phyloP scores from a whole-genome alignment of 2,888 invertebrate genomes.

The Euzophera pinguis region DNA sequence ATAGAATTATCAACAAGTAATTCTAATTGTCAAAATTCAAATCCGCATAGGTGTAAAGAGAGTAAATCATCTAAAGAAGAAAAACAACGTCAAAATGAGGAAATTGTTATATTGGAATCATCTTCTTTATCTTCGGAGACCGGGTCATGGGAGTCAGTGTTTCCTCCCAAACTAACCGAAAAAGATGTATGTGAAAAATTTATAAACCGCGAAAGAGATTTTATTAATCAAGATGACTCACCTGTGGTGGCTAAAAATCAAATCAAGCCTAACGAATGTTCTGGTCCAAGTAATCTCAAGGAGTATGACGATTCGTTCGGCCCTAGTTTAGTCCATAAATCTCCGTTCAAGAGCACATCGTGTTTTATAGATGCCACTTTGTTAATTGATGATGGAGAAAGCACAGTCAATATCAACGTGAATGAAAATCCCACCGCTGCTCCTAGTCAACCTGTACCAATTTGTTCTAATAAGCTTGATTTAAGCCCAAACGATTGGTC shows the following conservation, averaged over 20 bases:
- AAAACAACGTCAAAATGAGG: constrained; percentile 81
- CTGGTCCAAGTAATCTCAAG: background rate
- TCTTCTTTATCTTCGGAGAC: constrained; percentile 83
- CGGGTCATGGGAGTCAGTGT: constrained; percentile 83
- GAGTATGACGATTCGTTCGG: constrained; percentile 30
- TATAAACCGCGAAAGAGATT: constrained; percentile 54
- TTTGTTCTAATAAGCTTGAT: constrained; percentile 45
- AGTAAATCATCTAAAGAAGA: constrained; percentile 74
- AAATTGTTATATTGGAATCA: constrained; percentile 81
- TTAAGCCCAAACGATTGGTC: constrained; percentile 58
- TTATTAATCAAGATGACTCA: constrained; percentile 25
- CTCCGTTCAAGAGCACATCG: constrained; percentile 52
- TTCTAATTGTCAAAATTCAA: constrained; percentile 30
- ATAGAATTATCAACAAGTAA: constrained; percentile 32
- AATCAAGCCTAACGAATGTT: background rate
- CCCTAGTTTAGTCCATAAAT: constrained; percentile 42
- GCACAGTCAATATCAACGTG: constrained; percentile 30
- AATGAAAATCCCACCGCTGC: constrained; percentile 28
- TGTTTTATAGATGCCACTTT: constrained; percentile 90
- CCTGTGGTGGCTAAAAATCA: background rate
- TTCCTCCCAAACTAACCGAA: constrained; percentile 64
- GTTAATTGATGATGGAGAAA: constrained; percentile 84
- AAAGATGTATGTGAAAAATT: constrained; percentile 68
- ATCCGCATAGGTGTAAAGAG: constrained; percentile 33
- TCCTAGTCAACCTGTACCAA: constrained; percentile 52